Evolutionary conservation across 1,140 invertebrate species (phyloP), one percentile per base, ranked within the genome.

Genomic region (Heliconius hewitsoni): DNA sequence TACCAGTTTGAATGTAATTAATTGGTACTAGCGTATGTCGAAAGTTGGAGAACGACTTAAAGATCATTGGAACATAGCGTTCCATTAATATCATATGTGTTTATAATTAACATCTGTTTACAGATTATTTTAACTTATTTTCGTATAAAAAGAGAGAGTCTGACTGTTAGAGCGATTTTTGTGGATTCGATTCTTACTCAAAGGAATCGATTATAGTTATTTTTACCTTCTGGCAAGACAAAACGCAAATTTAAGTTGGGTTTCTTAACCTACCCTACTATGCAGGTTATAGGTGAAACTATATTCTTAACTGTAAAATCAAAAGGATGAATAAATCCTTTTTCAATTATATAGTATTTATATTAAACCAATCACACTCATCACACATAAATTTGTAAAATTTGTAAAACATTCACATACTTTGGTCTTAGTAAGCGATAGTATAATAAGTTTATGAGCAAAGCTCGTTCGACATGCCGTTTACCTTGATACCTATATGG

Each of bases 401-500:
- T 60, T 60, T 60, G 23, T 60, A 55, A 55, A n/a, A 55, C 52
- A 55, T 55, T 55, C 19, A 19, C 52, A n/a, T n/a, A 55, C 0
- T 55, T 55, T 27, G 23, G n/a, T 60, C 19, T 23, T 23, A 23
- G n/a, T 11, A 23, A 60, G n/a, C 57, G 19, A 23, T 60, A 60
- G n/a, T 11, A 8, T 60, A 60, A 60, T 13, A 60, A 60, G 57
- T 60, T 60, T 60, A 60, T 60, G 57, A 60, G 57, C n/a, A 60
- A 60, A 60, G 57, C 57, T 60, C 57, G 57, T 60, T 55, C 57
- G 57, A 60, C 57, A 23, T 60, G 57, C 57, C n/a, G 57, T 11
- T 60, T 60, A 3, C 57, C 57, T 60, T 60, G 57, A 60, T 60
- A 60, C 23, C n/a, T 60, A 11, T 60, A 60, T 60, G n/a, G n/a